Percentiles rank a stretch among this genome's conserved stretches.
phyloP scores from a whole-genome alignment of 2,797 vertebrate genomes.

The Gila robusta region DNA sequence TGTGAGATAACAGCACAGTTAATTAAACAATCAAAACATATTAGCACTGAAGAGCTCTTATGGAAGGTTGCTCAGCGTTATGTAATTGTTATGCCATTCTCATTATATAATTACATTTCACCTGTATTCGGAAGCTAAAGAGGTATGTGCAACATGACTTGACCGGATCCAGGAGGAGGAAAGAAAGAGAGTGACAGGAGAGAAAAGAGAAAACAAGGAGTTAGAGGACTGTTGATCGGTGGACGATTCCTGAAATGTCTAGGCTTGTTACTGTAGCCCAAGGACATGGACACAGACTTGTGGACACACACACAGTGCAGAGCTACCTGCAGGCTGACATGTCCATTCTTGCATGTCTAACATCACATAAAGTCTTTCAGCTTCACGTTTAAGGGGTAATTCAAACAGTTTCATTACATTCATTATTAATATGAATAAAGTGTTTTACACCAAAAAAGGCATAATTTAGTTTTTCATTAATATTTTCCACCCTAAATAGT shows the following conservation, averaged over 20 bases:
- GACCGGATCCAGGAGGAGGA: constrained; percentile 27
- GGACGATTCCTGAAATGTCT: constrained; percentile 34
- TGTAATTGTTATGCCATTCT: constrained; percentile 3
- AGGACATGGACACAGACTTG: constrained; percentile 22
- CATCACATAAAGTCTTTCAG: background rate
- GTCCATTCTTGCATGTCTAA: constrained; percentile 53
- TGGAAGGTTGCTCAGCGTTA: background rate
- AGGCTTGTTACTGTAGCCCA: constrained; percentile 48
- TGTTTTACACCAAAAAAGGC: background rate
- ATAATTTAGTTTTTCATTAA: background rate
- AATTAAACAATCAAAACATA: constrained; percentile 23
- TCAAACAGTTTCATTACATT: background rate
- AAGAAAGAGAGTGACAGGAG: constrained; percentile 16
- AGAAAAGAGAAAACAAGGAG: constrained; percentile 14
- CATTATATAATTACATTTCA: background rate
- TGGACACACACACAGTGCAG: constrained; percentile 6
- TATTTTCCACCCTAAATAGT: background rate
- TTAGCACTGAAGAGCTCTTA: constrained; percentile 7
- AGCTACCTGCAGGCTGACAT: constrained; percentile 58
- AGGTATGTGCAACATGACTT: constrained; percentile 45
- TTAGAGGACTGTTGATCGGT: constrained; percentile 14
- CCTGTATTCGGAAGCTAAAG: background rate
- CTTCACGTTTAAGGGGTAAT: background rate
- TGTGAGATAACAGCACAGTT: constrained; percentile 9
- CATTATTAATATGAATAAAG: background rate